Percentiles rank a stretch among this genome's conserved stretches.
phyloP scores from a whole-genome alignment of 2,797 vertebrate species.

The Macropus fuliginosus region DNA sequence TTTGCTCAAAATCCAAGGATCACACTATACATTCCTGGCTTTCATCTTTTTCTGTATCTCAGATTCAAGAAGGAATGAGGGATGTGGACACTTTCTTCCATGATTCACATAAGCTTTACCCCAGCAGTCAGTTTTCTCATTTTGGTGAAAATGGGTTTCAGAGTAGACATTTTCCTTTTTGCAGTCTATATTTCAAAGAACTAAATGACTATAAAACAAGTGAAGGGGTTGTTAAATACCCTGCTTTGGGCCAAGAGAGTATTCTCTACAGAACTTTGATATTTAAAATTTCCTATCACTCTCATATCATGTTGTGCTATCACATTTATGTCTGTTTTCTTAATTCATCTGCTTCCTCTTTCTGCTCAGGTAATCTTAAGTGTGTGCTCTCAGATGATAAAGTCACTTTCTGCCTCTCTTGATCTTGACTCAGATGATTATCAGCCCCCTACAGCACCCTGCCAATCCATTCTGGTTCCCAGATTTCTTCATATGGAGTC shows the following conservation, averaged over 20 bases:
- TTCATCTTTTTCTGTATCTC: neutral
- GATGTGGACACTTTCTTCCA: neutral
- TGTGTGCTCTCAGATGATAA: neutral
- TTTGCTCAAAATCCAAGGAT: neutral
- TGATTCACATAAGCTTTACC: neutral
- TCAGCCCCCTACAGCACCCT: neutral
- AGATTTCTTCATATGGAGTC: neutral
- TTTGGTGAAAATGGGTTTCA: neutral
- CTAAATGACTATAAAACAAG: neutral
- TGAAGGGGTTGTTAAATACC: neutral
- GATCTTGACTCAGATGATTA: neutral
- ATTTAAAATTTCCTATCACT: neutral
- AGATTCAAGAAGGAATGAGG: neutral
- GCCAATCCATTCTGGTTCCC: neutral
- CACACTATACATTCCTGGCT: neutral
- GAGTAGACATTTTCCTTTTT: neutral
- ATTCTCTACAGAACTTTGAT: neutral
- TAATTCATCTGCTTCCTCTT: neutral
- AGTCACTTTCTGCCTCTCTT: neutral
- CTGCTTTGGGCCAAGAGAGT: neutral
- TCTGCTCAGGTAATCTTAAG: neutral
- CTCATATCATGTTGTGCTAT: neutral
- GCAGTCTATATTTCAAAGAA: neutral
- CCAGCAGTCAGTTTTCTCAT: neutral
- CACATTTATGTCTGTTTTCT: neutral